A percentile compares a stretch with the other conserved stretches of the same genome.
These are phyloP conservation scores for Trinorchestia longiramus DNA, from an alignment of 1,140 invertebrate species.

Conservation along the genomic window DNA sequence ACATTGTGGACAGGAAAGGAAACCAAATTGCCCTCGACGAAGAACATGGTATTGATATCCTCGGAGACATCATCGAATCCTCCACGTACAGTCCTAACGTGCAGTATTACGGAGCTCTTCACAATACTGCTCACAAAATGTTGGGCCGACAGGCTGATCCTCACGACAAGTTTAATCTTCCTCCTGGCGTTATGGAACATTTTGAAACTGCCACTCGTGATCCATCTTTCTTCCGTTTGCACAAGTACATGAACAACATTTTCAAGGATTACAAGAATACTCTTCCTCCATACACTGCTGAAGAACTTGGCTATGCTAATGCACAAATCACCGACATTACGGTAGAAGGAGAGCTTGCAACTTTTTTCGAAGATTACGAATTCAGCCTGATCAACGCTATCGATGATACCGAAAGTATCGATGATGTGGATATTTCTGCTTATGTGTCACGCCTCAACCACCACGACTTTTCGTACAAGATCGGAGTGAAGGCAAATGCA, in stretches of 20 bases:
- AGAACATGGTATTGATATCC: conserved; percentile 67
- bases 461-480: conserved; percentile 76
- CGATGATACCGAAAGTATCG: conserved; percentile 68
- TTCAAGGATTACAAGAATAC: conserved; percentile 73
- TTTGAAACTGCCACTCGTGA: too few species aligned
- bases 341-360: conserved; percentile 70
- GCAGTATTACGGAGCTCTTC: too few species aligned
- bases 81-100: conserved; percentile 60
- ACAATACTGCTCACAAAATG: conserved; percentile 67
- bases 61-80: conserved; percentile 67
- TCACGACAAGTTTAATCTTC: conserved; percentile 67
- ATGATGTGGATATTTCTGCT: conserved; percentile 69
- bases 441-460: conserved; percentile 76
- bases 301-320: conserved; percentile 68
- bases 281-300: conserved; percentile 75
- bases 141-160: conserved; percentile 65
- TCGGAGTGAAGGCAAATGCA: conserved; percentile 72
- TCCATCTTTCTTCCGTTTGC: conserved; percentile 68
- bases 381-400: conserved; percentile 73
- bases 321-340: conserved; percentile 54
- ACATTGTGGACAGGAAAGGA: conserved; percentile 70
- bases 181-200: too few species aligned
- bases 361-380: conserved; percentile 74
- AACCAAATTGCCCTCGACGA: conserved; percentile 47
- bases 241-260: conserved; percentile 68